A percentile compares a stretch with the other conserved stretches of the same genome.
Evolutionary conservation across 2,113 vertebrate genomes (phyloP).

Genomic region (Bothrops jararaca): DNA sequence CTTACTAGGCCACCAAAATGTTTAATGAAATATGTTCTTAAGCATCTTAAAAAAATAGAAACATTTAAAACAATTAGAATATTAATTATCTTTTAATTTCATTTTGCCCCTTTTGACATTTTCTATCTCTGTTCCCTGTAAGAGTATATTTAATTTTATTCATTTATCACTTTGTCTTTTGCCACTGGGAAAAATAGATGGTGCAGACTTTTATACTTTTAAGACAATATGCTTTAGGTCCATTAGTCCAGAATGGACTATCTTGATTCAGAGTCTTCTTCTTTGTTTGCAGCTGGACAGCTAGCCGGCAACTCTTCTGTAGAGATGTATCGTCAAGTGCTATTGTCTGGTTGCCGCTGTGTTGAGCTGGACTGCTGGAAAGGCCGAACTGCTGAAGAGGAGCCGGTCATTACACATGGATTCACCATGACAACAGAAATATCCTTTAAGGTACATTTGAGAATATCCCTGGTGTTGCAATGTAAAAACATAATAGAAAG

Average conservation of each 20-base stretch:
- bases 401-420: slow-evolving; percentile 95
- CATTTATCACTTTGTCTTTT: background rate
- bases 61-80: background rate
- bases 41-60: background rate
- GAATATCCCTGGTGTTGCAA: fast-evolving
- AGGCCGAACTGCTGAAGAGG: slow-evolving; percentile 92
- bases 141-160: fast-evolving
- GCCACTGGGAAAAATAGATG: background rate
- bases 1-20: background rate
- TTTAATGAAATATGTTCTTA: background rate
- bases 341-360: slow-evolving; percentile 95
- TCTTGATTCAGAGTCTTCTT: background rate
- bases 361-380: slow-evolving; percentile 99
- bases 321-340: slow-evolving; percentile 98
- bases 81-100: background rate
- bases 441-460: slow-evolving; percentile 88
- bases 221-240: background rate
- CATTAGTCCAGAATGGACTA: background rate
- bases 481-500: fast-evolving
- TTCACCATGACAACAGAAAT: slow-evolving; percentile 98
- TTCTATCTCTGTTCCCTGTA: background rate
- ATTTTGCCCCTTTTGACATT: background rate
- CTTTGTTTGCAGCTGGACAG: slow-evolving; percentile 83
- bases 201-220: background rate
- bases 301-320: slow-evolving; percentile 95